A percentile compares a stretch with the other conserved stretches of the same genome.
Evolutionary conservation across 1,140 invertebrate genomes (phyloP).

Genomic region (Heliconius hermathena): DNA sequence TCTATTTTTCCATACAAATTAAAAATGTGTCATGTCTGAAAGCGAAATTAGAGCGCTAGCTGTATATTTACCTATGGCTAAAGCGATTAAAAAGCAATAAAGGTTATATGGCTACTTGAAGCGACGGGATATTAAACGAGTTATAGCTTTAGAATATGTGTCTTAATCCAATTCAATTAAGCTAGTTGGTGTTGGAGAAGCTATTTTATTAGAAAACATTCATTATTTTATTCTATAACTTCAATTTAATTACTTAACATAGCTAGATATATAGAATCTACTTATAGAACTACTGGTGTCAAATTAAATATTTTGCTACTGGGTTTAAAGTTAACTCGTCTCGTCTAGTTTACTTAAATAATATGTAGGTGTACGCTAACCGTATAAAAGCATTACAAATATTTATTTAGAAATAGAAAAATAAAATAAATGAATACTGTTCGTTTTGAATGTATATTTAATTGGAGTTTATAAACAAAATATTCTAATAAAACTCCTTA

Average conservation of each 20-base stretch:
- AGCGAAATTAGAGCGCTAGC: not conserved
- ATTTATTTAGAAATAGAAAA: not conserved
- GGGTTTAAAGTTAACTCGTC: not conserved
- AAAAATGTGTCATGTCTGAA: not conserved
- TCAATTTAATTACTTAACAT: too few relatives aligned
- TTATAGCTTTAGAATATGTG: conserved; percentile 11
- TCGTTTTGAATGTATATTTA: not conserved
- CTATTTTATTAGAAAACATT: not conserved
- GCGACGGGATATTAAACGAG: conserved; percentile 18
- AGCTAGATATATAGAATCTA: too few relatives aligned
- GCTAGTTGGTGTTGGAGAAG: not conserved
- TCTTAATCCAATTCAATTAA: conserved; percentile 6
- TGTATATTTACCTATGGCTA: conserved; percentile 11
- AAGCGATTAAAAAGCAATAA: conserved; percentile 26
- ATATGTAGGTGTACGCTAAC: not conserved
- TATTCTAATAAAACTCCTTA: too few relatives aligned
- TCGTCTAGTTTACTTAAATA: not conserved
- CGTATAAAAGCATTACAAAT: not conserved
- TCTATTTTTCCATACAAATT: not conserved
- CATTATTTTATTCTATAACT: too few relatives aligned
- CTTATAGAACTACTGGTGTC: too few relatives aligned
- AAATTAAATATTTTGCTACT: too few relatives aligned
- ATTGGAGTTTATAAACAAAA: too few relatives aligned
- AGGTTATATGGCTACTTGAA: conserved; percentile 26
- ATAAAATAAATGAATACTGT: too few relatives aligned